A percentile compares a stretch with the other conserved stretches of the same genome.
Conservation (phyloP, 1,140 invertebrate species). For the Zelostemma sp. region DNA sequence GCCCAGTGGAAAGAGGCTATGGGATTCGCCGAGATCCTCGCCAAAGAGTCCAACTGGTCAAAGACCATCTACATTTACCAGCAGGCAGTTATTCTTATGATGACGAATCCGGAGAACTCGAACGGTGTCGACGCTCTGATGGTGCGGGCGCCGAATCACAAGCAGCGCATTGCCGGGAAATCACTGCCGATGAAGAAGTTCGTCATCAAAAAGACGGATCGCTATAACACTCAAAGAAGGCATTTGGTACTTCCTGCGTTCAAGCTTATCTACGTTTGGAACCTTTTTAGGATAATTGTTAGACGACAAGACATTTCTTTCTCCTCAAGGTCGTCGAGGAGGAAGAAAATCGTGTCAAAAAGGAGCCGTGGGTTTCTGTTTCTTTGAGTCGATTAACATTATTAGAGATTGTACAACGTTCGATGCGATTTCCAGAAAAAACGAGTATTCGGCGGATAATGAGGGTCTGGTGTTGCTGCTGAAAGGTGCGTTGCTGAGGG, state of each 20-base stretch:
- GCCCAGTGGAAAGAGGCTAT: conserved; percentile 80
- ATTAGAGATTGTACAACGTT: too few species aligned
- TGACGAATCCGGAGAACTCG: conserved; percentile 72
- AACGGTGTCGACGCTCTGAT: conserved; percentile 73
- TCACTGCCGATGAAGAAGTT: conserved; percentile 98
- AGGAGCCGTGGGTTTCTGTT: too few species aligned
- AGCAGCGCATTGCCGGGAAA: conserved; percentile 94
- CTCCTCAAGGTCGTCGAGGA: conserved; percentile 81
- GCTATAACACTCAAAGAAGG: conserved; percentile 82
- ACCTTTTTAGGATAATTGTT: conserved; percentile 88
- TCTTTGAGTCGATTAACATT: too few species aligned
- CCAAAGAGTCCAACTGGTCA: conserved; percentile 90
- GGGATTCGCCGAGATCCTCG: conserved; percentile 79
- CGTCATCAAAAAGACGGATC: conserved; percentile 84
- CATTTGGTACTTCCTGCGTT: conserved; percentile 84
- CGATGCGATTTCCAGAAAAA: conserved; percentile 62
- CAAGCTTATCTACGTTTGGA: conserved; percentile 95
- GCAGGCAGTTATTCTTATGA: conserved; percentile 84
- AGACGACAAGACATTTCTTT: conserved; percentile 78
- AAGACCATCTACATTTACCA: conserved; percentile 92
- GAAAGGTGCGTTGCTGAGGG: conserved; percentile 86
- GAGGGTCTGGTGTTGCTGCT: conserved; percentile 81
- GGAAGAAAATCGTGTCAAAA: too few species aligned
- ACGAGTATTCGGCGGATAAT: conserved; percentile 82
- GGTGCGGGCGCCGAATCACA: conserved; percentile 82